Percentiles rank a stretch among this genome's conserved stretches.
phyloP scores from a whole-genome alignment of 35 echinoderm and acorn worm genomes.

The Apostichopus parvimensis region DNA sequence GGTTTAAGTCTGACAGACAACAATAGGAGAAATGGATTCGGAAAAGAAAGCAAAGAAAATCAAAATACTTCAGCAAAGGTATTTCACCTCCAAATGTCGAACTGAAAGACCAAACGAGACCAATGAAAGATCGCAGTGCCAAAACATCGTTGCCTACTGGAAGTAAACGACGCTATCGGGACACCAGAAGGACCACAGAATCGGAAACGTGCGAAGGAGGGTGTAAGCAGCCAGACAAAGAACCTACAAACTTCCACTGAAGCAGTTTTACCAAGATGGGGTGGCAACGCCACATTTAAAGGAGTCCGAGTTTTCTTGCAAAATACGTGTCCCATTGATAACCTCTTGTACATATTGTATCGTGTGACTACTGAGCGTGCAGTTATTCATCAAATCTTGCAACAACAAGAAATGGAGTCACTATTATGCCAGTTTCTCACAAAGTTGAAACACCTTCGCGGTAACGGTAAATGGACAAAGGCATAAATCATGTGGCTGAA shows the following conservation, averaged over 20 bases:
- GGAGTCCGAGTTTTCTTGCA: background rate
- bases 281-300: slow-evolving; percentile 11
- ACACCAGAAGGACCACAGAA: background rate
- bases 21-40: background rate
- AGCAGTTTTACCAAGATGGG: slow-evolving; percentile 6
- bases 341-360: background rate
- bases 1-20: background rate
- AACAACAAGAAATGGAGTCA: too few species aligned
- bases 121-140: background rate
- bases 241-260: background rate
- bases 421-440: background rate
- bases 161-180: background rate
- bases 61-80: slow-evolving; percentile 25
- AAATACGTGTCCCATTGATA: slow-evolving; percentile 34
- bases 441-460: background rate
- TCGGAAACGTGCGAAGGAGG: background rate
- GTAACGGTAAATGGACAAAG: background rate
- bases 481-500: background rate
- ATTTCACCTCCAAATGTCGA: background rate
- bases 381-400: too few species aligned
- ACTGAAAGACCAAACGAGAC: background rate
- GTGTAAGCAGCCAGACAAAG: background rate
- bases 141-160: background rate
- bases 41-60: background rate
- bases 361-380: background rate